Evolutionary conservation across 2,888 invertebrate species (phyloP), one percentile per base, ranked within the genome.

Genomic region (Heliconius charithonia): DNA sequence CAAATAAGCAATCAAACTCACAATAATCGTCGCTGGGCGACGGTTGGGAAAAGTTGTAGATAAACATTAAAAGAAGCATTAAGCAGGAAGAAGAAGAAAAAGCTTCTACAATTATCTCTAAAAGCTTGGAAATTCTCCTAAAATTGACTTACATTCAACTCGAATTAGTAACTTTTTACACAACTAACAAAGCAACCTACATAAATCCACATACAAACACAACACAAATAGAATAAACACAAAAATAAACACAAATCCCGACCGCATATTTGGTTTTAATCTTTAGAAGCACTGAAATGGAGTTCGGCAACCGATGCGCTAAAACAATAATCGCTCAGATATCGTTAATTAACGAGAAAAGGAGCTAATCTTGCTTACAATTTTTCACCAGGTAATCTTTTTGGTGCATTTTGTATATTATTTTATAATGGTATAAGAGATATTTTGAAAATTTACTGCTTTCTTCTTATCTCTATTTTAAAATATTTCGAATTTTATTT

Each of bases 311-410:
- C 56, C 59, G 71, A 19, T 74, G 66, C 75, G 69, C 62, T 78
- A 80, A 74, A 80, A 80, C 83, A 86, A 87, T 88, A 85, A 85
- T 85, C 83, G 86, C 83, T 85, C 83, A 84, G 85, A 85, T 84
- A 86, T 85, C 84, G 86, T 87, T 90, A 90, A 90, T 91, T 88
- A 87, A 81, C 84, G 83, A 82, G 82, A 73, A 81, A 74, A 37
- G 37, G 27, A 69, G 32, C 83, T 89, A 90, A 90, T 90, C 89
- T 87, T 88, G 88, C 89, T 90, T 89, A 87, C 85, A 84, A 85
- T 80, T 81, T 69, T 72, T 51, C 72, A 70, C 74, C 19, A 75
- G 76, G 71, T 78, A 75, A 76, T 79, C 65, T 81, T 59, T 78
- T 76, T 73, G 59, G 45, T 78, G 65, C 74, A 76, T 70, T 72